A percentile compares a stretch with the other conserved stretches of the same genome.
phyloP scores from a whole-genome alignment of 2,797 vertebrate species.

The Bryconaethiops microstoma region DNA sequence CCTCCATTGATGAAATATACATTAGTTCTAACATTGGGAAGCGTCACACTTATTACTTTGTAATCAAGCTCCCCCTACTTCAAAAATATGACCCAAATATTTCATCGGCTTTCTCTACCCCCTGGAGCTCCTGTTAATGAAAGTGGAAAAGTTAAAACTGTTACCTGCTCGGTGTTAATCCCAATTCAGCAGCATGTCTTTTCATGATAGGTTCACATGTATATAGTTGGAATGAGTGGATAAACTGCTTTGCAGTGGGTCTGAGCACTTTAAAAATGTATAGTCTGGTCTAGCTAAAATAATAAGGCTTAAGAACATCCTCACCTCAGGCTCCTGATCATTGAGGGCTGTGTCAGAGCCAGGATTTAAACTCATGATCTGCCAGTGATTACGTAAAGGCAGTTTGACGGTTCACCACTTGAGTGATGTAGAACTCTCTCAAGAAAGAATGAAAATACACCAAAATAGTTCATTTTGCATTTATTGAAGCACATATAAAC shows the following conservation, averaged over 20 bases:
- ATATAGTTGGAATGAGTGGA: not conserved
- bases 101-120: not conserved
- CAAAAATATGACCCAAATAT: conserved; percentile 4
- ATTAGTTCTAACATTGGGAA: not conserved
- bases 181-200: not conserved
- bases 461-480: no score
- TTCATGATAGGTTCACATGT: not conserved
- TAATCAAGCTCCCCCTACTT: not conserved
- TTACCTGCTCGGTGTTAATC: not conserved
- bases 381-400: no score
- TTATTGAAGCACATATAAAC: no score
- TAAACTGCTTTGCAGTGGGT: not conserved
- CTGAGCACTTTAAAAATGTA: not conserved
- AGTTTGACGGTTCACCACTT: no score
- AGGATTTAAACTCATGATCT: no score
- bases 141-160: not conserved
- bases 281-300: no score
- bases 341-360: no score
- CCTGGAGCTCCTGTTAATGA: not conserved
- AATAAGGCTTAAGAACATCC: no score
- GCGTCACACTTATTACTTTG: not conserved
- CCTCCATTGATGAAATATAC: not conserved
- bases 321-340: no score
- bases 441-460: no score
- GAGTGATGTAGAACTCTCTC: no score